Conservation (phyloP, 2,797 vertebrate species). For the Garrulus glandarius region DNA sequence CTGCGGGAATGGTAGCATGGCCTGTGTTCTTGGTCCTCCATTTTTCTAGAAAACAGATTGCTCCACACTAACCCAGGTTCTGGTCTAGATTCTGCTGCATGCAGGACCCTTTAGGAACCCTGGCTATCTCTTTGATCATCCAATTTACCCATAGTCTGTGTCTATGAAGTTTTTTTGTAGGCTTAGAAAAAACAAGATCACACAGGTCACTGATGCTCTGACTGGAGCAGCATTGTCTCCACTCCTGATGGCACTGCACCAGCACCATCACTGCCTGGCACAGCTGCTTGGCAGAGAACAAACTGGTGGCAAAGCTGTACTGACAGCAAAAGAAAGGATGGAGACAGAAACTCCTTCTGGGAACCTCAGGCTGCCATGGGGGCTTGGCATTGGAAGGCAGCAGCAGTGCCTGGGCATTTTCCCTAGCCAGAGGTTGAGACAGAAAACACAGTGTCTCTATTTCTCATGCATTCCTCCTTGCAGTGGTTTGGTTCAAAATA, state of each 20-base stretch:
- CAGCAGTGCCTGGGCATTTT: not conserved
- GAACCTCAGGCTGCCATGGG: not conserved
- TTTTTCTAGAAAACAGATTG: not conserved
- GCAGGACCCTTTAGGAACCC: not conserved
- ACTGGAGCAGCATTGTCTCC: not conserved
- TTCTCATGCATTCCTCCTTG: not conserved
- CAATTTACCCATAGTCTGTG: not conserved
- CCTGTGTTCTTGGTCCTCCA: not conserved
- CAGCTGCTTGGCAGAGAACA: not conserved
- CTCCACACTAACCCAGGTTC: not conserved
- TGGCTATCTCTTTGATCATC: not conserved
- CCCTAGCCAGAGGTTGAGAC: not conserved
- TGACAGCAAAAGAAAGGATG: not conserved
- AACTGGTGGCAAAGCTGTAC: not conserved
- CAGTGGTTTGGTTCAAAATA: too few relatives aligned
- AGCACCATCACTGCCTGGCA: not conserved
- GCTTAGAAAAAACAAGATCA: not conserved
- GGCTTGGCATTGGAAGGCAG: not conserved
- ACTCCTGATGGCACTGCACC: not conserved
- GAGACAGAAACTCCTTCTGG: not conserved
- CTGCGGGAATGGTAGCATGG: too few relatives aligned
- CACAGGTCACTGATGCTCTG: not conserved
- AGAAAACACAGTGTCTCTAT: not conserved
- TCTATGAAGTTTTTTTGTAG: not conserved
- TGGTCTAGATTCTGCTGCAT: not conserved